Base-by-base conservation (phyloP, 2,797 vertebrate genomes). In the Tangara arthus region DNA sequence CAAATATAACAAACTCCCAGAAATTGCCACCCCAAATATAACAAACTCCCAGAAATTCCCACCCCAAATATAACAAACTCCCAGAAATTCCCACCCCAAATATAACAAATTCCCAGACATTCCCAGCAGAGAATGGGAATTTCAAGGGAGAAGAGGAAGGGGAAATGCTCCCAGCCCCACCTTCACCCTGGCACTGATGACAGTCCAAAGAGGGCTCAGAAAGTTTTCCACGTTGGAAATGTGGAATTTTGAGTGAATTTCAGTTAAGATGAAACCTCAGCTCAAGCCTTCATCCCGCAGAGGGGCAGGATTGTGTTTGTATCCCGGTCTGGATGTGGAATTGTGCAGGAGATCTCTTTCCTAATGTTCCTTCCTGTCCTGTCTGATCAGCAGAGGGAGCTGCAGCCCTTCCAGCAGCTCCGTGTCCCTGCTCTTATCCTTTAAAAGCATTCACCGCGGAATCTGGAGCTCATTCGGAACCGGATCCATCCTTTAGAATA, bases 361-460 rank as follows among this genome's bases (percentile, higher is more conserved):
- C n/a, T 2, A 39, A 2, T 3, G 50, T 35, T 56, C 41, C 2
- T 15, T 14, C 6, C 8, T 6, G 4, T 15, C 8, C 21, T 9
- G 32, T 7, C 5, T 3, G 52, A 75, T 96, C 97, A 52, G 91
- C 95, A 98, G 97, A 95, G 96, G 98, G 97, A 94, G 97, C 81
- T 80, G 56, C 93, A 32, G 75, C 73, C 78, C 61, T 34, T 7
- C 35, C 83, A 49, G 52, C 57, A 1, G 55, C 60, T 57, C 83
- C n/a, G 5, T 46, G 6, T 49, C n/a, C 24, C 46, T 0, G 39
- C 46, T 52, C 27, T 14, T 46, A 8, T 35, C 9, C 1, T 20
- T 35, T 17, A 2, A 7, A 23, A 49, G 26, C 34, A 1, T 22
- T 37, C 26, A 0, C 16, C 11, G 20, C 13, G 66, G 57, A 44